phyloP scores from a whole-genome alignment of 2,113 vertebrate species.

The Prionailurus bengalensis region DNA sequence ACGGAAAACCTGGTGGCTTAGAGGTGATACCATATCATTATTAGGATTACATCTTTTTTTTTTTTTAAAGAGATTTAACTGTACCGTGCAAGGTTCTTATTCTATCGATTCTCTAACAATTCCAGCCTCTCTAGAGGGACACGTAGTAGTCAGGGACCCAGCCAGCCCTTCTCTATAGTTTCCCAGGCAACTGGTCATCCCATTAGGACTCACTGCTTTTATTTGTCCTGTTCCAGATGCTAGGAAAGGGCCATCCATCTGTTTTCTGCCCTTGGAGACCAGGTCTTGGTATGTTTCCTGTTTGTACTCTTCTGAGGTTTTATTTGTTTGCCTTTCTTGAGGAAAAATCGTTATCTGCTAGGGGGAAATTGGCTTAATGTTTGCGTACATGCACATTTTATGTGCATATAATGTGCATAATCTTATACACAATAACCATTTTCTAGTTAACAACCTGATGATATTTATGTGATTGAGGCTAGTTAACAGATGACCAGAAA shows the following conservation, averaged over 20 bases:
- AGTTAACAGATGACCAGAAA: background rate
- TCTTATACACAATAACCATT: background rate
- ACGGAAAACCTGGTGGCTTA: background rate
- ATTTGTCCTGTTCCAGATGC: background rate
- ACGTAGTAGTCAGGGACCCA: background rate
- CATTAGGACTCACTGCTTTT: background rate
- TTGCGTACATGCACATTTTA: background rate
- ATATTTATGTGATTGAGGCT: background rate
- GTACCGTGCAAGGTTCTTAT: background rate
- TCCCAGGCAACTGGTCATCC: background rate
- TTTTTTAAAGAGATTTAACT: background rate
- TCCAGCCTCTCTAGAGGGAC: background rate
- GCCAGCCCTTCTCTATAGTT: background rate
- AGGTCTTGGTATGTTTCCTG: slow-evolving; percentile 44
- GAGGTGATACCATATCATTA: background rate
- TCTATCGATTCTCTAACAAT: background rate
- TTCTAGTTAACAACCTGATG: background rate
- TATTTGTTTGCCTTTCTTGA: slow-evolving; percentile 51
- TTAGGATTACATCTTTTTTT: background rate
- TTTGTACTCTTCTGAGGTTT: slow-evolving; percentile 3
- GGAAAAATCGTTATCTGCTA: background rate
- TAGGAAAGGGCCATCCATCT: background rate
- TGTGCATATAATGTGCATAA: background rate
- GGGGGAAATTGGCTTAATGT: background rate
- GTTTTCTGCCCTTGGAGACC: slow-evolving; percentile 43